These are phyloP conservation scores for Apis florea DNA, from an alignment of 1,140 invertebrate species.

Conservation along the genomic window DNA sequence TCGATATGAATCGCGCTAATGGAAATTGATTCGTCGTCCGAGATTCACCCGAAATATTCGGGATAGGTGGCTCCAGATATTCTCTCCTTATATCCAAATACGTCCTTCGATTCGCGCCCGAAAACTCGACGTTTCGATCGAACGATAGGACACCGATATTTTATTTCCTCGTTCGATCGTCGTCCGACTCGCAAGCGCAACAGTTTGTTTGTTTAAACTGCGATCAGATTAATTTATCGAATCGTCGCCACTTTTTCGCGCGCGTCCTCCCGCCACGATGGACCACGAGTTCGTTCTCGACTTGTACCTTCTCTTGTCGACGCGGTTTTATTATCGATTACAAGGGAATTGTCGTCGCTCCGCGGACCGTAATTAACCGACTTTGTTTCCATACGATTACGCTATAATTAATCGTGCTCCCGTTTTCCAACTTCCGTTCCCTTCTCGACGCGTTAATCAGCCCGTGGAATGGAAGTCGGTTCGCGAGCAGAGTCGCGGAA, in stretches of 20 bases:
- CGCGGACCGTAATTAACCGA: conserved; percentile 28
- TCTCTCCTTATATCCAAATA: background rate
- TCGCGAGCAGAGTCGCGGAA: background rate
- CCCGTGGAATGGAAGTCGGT: conserved; percentile 18
- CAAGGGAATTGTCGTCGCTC: conserved; percentile 26
- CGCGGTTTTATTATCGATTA: conserved; percentile 12
- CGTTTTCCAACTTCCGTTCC: conserved; percentile 13
- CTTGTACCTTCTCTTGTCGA: background rate
- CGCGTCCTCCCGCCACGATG: background rate
- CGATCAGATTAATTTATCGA: background rate
- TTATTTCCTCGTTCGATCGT: no score
- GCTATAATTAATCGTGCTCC: conserved; percentile 35
- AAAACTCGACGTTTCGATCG: background rate
- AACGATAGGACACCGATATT: background rate
- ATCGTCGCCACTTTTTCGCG: no score
- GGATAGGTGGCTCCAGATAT: background rate
- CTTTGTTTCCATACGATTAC: conserved; percentile 35
- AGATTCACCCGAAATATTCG: conserved; percentile 19
- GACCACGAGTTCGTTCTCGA: background rate
- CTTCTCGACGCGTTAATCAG: conserved; percentile 30
- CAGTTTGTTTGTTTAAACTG: no score
- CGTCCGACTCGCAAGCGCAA: no score
- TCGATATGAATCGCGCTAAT: conserved; percentile 64
- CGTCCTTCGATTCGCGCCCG: no score
- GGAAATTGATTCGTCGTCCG: conserved; percentile 58